Conservation (phyloP, 2,888 invertebrate species). For the Scaeva pyrastri region DNA sequence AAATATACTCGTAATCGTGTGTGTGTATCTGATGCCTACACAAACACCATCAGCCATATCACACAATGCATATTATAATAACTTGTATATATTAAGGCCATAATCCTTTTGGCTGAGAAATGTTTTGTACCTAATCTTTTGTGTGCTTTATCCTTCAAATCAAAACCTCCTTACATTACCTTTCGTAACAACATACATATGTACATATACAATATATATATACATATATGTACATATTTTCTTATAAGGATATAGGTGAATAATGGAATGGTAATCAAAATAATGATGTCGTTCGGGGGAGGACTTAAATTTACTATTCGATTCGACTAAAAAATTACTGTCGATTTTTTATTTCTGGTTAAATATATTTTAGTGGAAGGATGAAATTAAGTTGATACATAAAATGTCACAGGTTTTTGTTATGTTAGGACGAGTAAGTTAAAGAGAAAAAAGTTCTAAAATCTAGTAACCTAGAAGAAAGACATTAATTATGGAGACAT, state of each 20-base stretch:
- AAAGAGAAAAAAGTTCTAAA: no score
- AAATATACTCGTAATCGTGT: not conserved
- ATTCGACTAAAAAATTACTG: not conserved
- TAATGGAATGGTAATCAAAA: constrained; percentile 19
- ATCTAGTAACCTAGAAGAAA: no score
- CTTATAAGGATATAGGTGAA: constrained; percentile 9
- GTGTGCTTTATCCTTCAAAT: not conserved
- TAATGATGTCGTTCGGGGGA: not conserved
- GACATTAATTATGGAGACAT: no score
- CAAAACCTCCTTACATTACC: no score
- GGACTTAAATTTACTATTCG: constrained; percentile 5
- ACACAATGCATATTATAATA: constrained; percentile 24
- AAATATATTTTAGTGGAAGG: no score
- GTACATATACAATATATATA: not conserved
- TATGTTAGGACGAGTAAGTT: no score
- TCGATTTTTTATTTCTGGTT: not conserved
- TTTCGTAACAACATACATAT: not conserved
- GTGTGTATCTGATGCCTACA: no score
- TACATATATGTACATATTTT: not conserved
- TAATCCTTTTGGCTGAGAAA: constrained; percentile 32
- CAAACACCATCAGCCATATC: no score
- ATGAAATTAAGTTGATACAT: no score
- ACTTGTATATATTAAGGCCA: constrained; percentile 20
- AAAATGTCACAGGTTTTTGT: no score
- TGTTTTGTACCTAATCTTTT: constrained; percentile 7